Evolutionary conservation across 2,113 vertebrate species (phyloP).

Genomic region (Pelvicachromis taeniatus): DNA sequence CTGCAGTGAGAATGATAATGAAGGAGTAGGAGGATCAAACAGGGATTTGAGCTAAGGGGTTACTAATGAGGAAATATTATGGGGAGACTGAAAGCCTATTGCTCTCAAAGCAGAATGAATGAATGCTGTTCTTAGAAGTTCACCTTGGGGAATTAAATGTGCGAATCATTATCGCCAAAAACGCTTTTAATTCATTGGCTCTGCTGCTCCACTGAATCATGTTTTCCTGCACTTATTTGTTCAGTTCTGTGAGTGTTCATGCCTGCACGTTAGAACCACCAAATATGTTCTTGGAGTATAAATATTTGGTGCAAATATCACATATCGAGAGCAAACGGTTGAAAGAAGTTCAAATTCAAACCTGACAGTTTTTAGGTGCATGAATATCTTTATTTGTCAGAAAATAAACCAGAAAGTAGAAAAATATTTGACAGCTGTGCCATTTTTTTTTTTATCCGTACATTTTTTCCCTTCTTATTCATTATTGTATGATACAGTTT

Average conservation of each 20-base stretch:
- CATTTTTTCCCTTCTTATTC: not conserved
- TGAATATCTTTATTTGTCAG: not conserved
- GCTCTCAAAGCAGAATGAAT: not conserved
- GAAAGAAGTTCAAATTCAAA: not conserved
- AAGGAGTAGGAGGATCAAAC: conserved; percentile 32
- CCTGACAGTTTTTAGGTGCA: not conserved
- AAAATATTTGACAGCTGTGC: not conserved
- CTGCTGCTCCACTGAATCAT: not conserved
- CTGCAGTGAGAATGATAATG: conserved; percentile 14
- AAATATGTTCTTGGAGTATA: not conserved
- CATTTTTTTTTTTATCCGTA: not conserved
- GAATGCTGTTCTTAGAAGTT: not conserved
- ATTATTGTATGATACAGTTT: not conserved
- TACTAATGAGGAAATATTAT: conserved; percentile 26
- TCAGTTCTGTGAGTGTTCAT: not conserved
- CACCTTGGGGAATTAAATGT: not conserved
- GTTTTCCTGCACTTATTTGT: not conserved
- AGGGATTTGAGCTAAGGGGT: not conserved
- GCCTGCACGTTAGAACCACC: not conserved
- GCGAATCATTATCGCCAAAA: not conserved
- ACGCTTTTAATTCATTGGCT: not conserved
- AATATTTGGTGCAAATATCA: not conserved
- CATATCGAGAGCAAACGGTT: not conserved
- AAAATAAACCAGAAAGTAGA: not conserved
- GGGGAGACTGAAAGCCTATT: not conserved